Percentiles rank a stretch among this genome's conserved stretches.
These are phyloP conservation scores for Hormaphis cornu DNA, from an alignment of 1,140 invertebrate genomes.

Conservation along the genomic window DNA sequence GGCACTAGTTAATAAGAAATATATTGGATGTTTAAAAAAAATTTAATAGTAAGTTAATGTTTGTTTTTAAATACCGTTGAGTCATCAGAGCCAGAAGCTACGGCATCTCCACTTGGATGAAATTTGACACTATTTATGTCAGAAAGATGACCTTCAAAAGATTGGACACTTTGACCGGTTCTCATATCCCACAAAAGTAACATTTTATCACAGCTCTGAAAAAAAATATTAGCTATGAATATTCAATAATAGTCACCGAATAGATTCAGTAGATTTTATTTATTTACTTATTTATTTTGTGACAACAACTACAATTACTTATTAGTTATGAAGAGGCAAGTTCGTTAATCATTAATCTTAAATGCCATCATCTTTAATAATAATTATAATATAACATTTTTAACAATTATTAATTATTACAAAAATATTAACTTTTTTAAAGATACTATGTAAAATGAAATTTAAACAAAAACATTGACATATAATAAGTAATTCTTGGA, in stretches of 20 bases:
- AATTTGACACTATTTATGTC: constrained; percentile 98
- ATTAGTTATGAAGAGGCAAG: no score
- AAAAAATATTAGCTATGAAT: constrained; percentile 30
- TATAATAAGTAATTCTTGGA: no score
- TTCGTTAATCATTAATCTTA: no score
- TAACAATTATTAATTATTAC: no score
- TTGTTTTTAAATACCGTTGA: constrained; percentile 62
- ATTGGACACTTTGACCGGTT: constrained; percentile 94
- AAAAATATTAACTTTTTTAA: no score
- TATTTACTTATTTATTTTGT: no score
- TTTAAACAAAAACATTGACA: no score
- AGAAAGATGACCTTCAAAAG: constrained; percentile 96
- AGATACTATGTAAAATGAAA: no score
- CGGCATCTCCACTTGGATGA: constrained; percentile 98
- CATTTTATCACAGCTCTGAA: constrained; percentile 88
- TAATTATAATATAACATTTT: no score
- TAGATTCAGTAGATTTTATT: no score
- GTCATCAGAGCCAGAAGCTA: constrained; percentile 96
- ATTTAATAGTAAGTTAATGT: neutral
- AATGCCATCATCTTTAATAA: no score
- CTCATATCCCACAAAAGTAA: constrained; percentile 99
- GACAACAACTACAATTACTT: no score
- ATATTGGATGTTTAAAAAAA: neutral
- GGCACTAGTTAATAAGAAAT: constrained; percentile 55
- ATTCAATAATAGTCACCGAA: neutral